These are phyloP conservation scores for Temnothorax longispinosus DNA, from an alignment of 1,140 invertebrate genomes.

Conservation along the genomic window DNA sequence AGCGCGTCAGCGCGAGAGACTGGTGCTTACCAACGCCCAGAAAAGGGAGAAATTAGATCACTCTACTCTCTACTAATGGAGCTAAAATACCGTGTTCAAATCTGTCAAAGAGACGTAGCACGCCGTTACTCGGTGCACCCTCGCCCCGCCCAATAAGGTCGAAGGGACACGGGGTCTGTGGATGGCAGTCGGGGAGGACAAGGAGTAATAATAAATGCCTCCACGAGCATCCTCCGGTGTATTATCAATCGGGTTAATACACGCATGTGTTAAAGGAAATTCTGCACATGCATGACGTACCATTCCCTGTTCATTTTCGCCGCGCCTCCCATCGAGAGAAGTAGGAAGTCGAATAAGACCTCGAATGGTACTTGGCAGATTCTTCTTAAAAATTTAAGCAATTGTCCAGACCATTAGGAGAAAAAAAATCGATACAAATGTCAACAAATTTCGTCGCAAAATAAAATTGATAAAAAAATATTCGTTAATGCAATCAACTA, in stretches of 20 bases:
- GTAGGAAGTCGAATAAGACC: slow-evolving; percentile 6
- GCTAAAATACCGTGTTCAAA: slow-evolving; percentile 71
- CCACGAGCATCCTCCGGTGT: slow-evolving; percentile 68
- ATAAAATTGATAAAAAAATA: neutral
- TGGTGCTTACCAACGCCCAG: slow-evolving; percentile 65
- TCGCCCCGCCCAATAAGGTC: slow-evolving; percentile 76
- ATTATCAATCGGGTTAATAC: slow-evolving; percentile 71
- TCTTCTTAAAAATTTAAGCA: slow-evolving; percentile 7
- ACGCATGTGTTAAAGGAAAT: slow-evolving; percentile 70
- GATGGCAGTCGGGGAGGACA: slow-evolving; percentile 41
- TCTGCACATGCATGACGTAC: slow-evolving; percentile 70
- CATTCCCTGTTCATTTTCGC: slow-evolving; percentile 46
- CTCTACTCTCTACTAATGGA: slow-evolving; percentile 65
- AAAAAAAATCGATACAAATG: neutral
- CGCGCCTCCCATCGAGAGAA: slow-evolving; percentile 48
- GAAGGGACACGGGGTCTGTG: slow-evolving; percentile 65
- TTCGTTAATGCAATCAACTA: neutral
- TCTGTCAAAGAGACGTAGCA: slow-evolving; percentile 69
- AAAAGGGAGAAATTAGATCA: slow-evolving; percentile 63
- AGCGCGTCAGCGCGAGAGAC: slow-evolving; percentile 18
- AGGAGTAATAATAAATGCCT: slow-evolving; percentile 64
- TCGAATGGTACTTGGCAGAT: neutral
- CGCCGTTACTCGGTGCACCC: slow-evolving; percentile 72
- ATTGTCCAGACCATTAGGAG: neutral
- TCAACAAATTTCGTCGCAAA: neutral